Evolutionary conservation across 2,888 invertebrate genomes (phyloP).

Genomic region (Xanthorhoe spadicearia): DNA sequence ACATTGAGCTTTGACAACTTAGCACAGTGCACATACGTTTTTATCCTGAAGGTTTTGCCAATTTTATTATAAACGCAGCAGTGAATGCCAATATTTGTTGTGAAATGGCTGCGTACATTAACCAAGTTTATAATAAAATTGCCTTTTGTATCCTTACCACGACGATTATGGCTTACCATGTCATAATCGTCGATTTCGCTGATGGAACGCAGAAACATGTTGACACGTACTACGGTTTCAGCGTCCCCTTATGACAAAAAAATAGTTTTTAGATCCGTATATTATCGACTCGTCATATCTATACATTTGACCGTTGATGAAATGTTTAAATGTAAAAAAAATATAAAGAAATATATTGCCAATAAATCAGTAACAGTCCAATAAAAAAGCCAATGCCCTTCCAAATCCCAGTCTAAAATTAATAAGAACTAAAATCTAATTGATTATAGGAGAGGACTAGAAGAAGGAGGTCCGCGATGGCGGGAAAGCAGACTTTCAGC

Average conservation of each 20-base stretch:
- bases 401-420: slow-evolving; percentile 61
- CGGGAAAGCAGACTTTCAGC: slow-evolving; percentile 48
- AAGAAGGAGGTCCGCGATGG: slow-evolving; percentile 28
- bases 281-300: slow-evolving; percentile 29
- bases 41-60: slow-evolving; percentile 62
- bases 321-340: slow-evolving; percentile 68
- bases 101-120: slow-evolving; percentile 36
- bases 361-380: slow-evolving; percentile 46
- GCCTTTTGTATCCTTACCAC: slow-evolving; percentile 62
- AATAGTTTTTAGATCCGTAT: slow-evolving; percentile 57
- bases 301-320: slow-evolving; percentile 54
- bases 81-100: slow-evolving; percentile 15
- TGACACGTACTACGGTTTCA: slow-evolving; percentile 95
- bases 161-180: slow-evolving; percentile 91
- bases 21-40: slow-evolving; percentile 72
- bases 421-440: slow-evolving; percentile 45
- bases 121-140: slow-evolving; percentile 76
- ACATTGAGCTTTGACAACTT: slow-evolving; percentile 72
- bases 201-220: slow-evolving; percentile 98
- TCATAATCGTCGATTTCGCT: slow-evolving; percentile 99
- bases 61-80: slow-evolving; percentile 77
- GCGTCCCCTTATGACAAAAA: slow-evolving; percentile 87
- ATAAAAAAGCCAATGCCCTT: slow-evolving; percentile 62
- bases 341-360: slow-evolving; percentile 59
- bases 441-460: slow-evolving; percentile 14